Percentiles rank a stretch among this genome's conserved stretches.
These are phyloP conservation scores for Indri indri DNA, from an alignment of 2,113 vertebrate species.

Conservation along the genomic window DNA sequence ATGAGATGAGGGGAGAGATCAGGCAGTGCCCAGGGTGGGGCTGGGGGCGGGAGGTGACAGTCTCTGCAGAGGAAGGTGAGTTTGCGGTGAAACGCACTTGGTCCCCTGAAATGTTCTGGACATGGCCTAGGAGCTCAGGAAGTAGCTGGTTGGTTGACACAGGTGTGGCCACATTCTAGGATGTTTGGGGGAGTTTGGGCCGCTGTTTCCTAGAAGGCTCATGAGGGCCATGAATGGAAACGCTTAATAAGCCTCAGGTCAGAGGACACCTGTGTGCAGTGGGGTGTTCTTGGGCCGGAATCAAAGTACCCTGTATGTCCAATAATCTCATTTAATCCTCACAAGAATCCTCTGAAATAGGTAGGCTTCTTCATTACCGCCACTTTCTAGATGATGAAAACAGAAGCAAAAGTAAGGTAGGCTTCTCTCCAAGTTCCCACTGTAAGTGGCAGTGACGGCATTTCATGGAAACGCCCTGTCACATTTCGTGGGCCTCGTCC, in stretches of 20 bases:
- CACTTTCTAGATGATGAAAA: neutral
- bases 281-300: neutral
- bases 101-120: neutral
- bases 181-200: neutral
- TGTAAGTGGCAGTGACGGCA: neutral
- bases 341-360: neutral
- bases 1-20: too few relatives aligned
- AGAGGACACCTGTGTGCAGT: neutral
- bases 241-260: neutral
- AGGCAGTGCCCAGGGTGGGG: neutral
- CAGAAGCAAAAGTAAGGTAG: neutral
- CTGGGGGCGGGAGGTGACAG: neutral
- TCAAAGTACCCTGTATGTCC: neutral
- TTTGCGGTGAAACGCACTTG: neutral
- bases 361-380: neutral
- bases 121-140: neutral
- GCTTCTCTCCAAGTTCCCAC: neutral
- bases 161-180: neutral
- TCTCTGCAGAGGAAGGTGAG: neutral
- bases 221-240: neutral
- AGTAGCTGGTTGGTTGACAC: neutral
- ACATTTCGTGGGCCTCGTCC: too few relatives aligned
- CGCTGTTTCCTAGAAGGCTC: neutral
- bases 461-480: neutral
- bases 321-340: neutral